Evolutionary conservation across 2,888 invertebrate species (phyloP), one percentile per base, ranked within the genome.

Genomic region (Parnassius apollo): DNA sequence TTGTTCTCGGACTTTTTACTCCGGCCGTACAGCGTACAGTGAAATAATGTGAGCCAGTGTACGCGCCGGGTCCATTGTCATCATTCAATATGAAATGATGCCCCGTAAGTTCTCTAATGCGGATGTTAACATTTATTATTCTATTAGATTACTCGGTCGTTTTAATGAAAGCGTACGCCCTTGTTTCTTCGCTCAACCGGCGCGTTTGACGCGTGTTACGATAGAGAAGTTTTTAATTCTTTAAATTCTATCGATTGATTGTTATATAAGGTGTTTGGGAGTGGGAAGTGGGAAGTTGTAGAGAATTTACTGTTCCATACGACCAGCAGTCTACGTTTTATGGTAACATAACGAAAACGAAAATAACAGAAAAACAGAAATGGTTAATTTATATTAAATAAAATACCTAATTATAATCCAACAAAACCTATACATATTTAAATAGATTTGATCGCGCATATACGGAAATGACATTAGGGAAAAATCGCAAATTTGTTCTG

Each of bases 91-190:
- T 83, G 82, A 83, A 86, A 80, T 81, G 82, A 81, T 79, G 85
- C 81, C 83, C 85, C 76, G 80, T 84, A 83, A 82, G 78, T 82
- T 79, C 76, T 82, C 82, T 83, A 89, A 88, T 86, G 83, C 88
- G 90, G 90, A 91, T 87, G 89, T 85, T 81, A 83, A 83, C 89
- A 85, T 89, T 90, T 87, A 90, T 88, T 86, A 87, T 87, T 88
- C 83, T 87, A 88, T 85, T 86, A 79, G 77, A 80, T 80, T 81
- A 80, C 73, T 73, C 73, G 73, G 75, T 75, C 73, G 73, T 75
- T 73, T 73, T 71, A 69, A 76, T 74, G 74, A 73, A 62, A 65
- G 59, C 57, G 64, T 65, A 48, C 61, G 54, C 61, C 61, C 64
- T 62, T 60, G 57, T 49, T 13, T 46, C 51, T 42, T 11, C 35